These are phyloP conservation scores for Callitettix versicolor DNA, from an alignment of 1,140 invertebrate species.

Conservation along the genomic window DNA sequence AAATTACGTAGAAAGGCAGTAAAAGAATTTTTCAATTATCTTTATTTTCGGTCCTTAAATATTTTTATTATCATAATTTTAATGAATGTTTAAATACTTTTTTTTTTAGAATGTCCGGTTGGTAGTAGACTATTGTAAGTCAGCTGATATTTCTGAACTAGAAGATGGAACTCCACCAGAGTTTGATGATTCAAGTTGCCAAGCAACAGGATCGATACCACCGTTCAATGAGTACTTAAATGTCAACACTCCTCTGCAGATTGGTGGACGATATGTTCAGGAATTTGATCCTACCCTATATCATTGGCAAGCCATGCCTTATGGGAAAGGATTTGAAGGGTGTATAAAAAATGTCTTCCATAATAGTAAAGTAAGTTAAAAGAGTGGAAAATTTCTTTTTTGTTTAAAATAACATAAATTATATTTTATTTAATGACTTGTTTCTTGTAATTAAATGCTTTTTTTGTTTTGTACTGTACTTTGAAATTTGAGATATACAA, in stretches of 20 bases:
- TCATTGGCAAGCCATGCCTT: conserved; percentile 76
- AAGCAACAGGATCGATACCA: conserved; percentile 76
- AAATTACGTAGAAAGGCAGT: no score
- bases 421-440: no score
- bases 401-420: no score
- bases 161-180: conserved; percentile 79
- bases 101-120: conserved; percentile 59
- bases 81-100: no score
- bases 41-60: no score
- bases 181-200: conserved; percentile 79
- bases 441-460: no score
- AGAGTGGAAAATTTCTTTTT: no score
- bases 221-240: conserved; percentile 95
- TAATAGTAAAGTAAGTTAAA: conserved; percentile 71
- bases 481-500: no score
- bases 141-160: conserved; percentile 71
- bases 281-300: conserved; percentile 77
- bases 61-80: no score
- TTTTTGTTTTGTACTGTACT: no score
- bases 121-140: conserved; percentile 85
- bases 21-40: no score
- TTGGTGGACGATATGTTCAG: conserved; percentile 75
- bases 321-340: conserved; percentile 82
- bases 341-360: conserved; percentile 92
- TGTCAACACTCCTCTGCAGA: conserved; percentile 87